Conservation (phyloP, 2,113 vertebrate genomes). For the Xenopus tropicalis region DNA sequence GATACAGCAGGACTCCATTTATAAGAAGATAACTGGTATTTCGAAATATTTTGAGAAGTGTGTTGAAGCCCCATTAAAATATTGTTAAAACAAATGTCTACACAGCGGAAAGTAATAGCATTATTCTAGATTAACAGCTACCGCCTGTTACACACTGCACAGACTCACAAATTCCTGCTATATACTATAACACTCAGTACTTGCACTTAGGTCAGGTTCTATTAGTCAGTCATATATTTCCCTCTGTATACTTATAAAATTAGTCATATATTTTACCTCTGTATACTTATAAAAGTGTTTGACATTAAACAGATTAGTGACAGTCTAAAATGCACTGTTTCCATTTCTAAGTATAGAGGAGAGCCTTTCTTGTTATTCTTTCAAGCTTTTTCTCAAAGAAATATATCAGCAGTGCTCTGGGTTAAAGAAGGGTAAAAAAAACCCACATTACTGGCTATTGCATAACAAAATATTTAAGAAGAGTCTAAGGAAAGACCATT, state of each 20-base stretch:
- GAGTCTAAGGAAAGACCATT: no score
- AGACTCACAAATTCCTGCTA: background rate
- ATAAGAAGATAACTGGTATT: no score
- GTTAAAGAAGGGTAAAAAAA: no score
- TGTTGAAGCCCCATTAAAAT: no score
- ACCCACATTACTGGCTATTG: no score
- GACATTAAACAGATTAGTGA: slow-evolving; percentile 19
- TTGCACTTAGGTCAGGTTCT: background rate
- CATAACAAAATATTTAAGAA: no score
- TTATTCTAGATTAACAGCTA: background rate
- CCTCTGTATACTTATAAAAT: slow-evolving; percentile 13
- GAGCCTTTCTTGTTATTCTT: no score
- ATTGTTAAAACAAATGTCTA: background rate
- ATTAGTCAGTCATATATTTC: background rate
- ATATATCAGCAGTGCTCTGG: no score
- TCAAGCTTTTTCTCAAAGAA: no score
- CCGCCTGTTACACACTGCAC: background rate
- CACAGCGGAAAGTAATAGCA: background rate
- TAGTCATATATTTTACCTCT: background rate
- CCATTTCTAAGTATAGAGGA: slow-evolving; percentile 6
- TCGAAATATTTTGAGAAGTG: no score
- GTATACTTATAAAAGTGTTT: slow-evolving; percentile 13
- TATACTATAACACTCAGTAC: background rate
- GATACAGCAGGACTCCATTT: no score
- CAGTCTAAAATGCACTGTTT: background rate